phyloP scores from a whole-genome alignment of 23 tunicate species.

The Styela clava region DNA sequence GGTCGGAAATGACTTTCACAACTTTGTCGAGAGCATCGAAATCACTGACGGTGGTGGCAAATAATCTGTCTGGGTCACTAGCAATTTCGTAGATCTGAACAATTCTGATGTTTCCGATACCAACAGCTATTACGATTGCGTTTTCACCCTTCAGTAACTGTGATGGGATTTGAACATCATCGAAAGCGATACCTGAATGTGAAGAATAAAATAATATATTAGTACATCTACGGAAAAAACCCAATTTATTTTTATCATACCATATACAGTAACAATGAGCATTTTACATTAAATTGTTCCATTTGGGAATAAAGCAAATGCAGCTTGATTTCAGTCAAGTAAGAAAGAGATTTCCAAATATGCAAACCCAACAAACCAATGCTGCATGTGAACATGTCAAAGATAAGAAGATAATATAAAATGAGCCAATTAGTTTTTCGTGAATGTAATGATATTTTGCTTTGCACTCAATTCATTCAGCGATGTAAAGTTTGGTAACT shows the following conservation, averaged over 20 bases:
- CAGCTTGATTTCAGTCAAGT: too few species aligned
- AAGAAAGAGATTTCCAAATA: too few species aligned
- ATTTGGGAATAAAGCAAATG: constrained; percentile 2
- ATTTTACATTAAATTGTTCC: neutral
- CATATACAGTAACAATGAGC: neutral
- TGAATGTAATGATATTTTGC: too few species aligned
- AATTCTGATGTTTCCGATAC: constrained; percentile 67
- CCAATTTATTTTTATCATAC: neutral
- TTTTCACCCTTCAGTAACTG: constrained; percentile 71
- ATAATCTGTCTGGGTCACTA: constrained; percentile 67
- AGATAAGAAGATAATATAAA: too few species aligned
- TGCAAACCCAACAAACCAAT: too few species aligned
- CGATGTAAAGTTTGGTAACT: too few species aligned
- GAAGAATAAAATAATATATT: neutral
- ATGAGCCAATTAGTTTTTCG: too few species aligned
- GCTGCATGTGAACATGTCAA: too few species aligned
- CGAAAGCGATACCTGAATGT: constrained; percentile 73
- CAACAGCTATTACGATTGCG: constrained; percentile 62
- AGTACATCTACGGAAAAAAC: neutral
- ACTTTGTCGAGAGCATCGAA: constrained; percentile 54
- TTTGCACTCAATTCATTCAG: too few species aligned
- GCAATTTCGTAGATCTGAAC: constrained; percentile 57
- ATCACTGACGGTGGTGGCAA: constrained; percentile 52
- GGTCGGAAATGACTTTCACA: constrained; percentile 40
- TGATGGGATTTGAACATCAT: constrained; percentile 67